Conservation (phyloP, 2,113 vertebrate species). For the Porphyrio hochstetteri region DNA sequence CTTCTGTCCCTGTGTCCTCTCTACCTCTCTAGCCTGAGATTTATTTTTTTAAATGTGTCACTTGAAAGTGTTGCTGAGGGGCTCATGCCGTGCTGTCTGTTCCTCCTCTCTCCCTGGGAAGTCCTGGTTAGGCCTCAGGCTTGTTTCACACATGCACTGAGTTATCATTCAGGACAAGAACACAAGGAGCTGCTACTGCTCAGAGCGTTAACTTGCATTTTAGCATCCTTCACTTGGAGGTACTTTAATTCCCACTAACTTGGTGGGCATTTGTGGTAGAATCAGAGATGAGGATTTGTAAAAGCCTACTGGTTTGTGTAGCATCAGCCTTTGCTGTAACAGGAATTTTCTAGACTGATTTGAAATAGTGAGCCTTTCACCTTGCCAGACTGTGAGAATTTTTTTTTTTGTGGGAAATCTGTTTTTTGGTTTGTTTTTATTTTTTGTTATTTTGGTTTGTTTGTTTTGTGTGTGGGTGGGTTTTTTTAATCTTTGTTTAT, state of each 20-base stretch:
- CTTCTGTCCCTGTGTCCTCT: not conserved
- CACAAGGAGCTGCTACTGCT: not conserved
- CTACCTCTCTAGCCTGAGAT: not conserved
- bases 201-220: not conserved
- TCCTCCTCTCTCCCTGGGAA: conserved; percentile 8
- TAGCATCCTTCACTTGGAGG: not conserved
- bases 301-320: not conserved
- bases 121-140: conserved; percentile 13
- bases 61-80: conserved; percentile 35
- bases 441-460: not conserved
- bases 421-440: too few relatives aligned
- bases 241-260: not conserved
- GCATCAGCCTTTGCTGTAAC: not conserved
- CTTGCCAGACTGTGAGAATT: not conserved
- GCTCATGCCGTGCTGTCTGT: not conserved
- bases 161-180: conserved; percentile 22
- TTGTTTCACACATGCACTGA: not conserved
- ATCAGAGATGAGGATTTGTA: not conserved
- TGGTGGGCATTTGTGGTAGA: not conserved
- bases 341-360: not conserved
- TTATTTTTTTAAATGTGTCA: conserved; percentile 15
- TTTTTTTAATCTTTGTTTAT: not conserved
- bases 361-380: not conserved
- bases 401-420: not conserved
- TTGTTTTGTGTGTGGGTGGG: too few relatives aligned